Evolutionary conservation across 2,113 vertebrate species (phyloP).

Genomic region (Stegostoma tigrinum): DNA sequence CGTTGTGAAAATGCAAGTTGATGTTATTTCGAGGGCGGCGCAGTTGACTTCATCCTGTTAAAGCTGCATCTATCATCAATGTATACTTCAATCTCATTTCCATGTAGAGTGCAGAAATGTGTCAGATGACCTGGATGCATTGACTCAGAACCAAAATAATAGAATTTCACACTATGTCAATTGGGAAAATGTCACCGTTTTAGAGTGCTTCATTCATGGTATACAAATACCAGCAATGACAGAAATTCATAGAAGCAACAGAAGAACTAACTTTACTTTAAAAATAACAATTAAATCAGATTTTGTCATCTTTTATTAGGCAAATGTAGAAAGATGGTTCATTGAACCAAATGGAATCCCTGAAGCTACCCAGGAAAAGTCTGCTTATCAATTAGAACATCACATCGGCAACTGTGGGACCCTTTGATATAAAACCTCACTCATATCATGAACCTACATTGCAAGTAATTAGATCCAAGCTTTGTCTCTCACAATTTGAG

Average conservation of each 20-base stretch:
- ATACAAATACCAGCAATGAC: slow-evolving; percentile 18
- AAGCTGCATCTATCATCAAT: not conserved
- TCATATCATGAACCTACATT: not conserved
- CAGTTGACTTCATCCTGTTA: slow-evolving; percentile 27
- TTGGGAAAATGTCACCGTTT: slow-evolving; percentile 11
- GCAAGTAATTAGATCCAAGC: not conserved
- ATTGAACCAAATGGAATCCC: not conserved
- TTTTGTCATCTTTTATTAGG: not conserved
- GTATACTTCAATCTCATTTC: slow-evolving; percentile 27
- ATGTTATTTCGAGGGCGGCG: slow-evolving; percentile 13
- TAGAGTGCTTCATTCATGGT: slow-evolving; percentile 27
- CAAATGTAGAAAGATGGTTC: not conserved
- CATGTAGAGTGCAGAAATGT: slow-evolving; percentile 2
- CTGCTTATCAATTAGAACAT: not conserved
- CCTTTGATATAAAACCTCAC: not conserved
- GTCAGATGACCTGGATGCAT: slow-evolving; percentile 24
- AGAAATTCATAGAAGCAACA: not conserved
- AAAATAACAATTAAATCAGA: not conserved
- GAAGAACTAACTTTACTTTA: not conserved
- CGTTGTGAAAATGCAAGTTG: slow-evolving; percentile 7
- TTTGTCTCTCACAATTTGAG: not conserved
- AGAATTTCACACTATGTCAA: slow-evolving; percentile 29
- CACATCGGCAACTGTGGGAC: no score
- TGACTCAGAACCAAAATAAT: slow-evolving; percentile 31
- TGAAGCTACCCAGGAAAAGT: not conserved